Evolutionary conservation across 2,797 vertebrate genomes (phyloP), one percentile per base, ranked within the genome.

Genomic region (Peromyscus nudipes): DNA sequence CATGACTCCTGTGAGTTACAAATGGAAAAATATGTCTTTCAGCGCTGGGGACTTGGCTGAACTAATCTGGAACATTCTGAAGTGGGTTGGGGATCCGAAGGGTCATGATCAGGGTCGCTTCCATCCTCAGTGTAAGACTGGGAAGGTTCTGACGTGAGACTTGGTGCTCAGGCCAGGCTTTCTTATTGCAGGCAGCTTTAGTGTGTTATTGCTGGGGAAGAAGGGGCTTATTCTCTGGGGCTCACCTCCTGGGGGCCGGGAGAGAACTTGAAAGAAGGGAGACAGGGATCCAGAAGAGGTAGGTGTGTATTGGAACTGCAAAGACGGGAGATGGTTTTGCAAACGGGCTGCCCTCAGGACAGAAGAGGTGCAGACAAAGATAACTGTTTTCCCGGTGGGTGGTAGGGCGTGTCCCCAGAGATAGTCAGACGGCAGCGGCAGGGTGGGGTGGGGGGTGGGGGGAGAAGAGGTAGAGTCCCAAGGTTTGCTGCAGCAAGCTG

Each of bases 21-120:
- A 84, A 84, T 4, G 91, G 80, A 52, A 93, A 94, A 97, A 62
- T 31, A 27, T 2, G 11, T 52, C 86, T 97, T 95, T 96, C 90
- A 94, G 75, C n/a, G 43, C n/a, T 92, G 60, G 88, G 62, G 40
- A 34, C 49, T 95, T 98, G 10, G 67, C 76, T 97, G 89, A 81
- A 96, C 84, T 92, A 75, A 3, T 96, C 81, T 97, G 92, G 89
- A 93, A 92, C 65, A 73, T 88, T 87, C 77, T 92, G 57, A 96
- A 95, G 95, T 96, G 91, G 76, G 87, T 69, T 67, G 60, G 95
- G 52, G 71, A 31, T 87, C 92, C 57, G 82, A 62, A 21, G 57
- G 2, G 4, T 1, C 84, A 43, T 37, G 13, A 93, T 97, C 37
- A 77, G 84, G 77, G 64, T 21, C 82, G 62, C 31, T 71, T 96